Percentiles rank a stretch among this genome's conserved stretches.
Evolutionary conservation across 2,797 vertebrate genomes (phyloP).

Genomic region (Coracias cyanogaster): DNA sequence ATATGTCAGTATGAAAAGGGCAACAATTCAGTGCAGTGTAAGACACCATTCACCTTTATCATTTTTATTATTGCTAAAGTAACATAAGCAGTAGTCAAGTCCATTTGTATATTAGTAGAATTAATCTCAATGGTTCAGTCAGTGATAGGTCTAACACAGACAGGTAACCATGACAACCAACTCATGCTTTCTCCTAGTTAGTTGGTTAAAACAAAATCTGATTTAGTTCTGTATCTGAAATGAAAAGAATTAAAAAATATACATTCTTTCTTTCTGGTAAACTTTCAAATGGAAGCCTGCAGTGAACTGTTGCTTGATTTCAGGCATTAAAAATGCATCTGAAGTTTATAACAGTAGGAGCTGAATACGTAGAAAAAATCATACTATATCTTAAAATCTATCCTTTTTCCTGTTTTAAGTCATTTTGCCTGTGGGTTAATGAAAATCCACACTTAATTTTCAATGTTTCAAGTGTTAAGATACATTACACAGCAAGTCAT

Average conservation of each 20-base stretch:
- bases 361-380: background rate
- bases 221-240: background rate
- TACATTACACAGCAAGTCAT: background rate
- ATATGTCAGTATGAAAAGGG: background rate
- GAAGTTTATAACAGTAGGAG: background rate
- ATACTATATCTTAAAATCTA: background rate
- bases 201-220: background rate
- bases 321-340: constrained; percentile 2
- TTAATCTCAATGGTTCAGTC: background rate
- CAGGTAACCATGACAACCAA: background rate
- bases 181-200: background rate
- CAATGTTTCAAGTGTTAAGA: background rate
- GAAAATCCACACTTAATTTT: background rate
- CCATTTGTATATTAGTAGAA: background rate
- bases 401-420: background rate
- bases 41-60: background rate
- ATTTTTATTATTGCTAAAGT: background rate
- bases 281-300: background rate
- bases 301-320: background rate
- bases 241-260: background rate
- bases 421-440: background rate
- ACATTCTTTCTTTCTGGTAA: background rate
- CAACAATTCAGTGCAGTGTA: background rate
- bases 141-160: background rate
- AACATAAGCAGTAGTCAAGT: background rate